phyloP scores from a whole-genome alignment of 2,113 vertebrate genomes.

The Madoqua kirkii region DNA sequence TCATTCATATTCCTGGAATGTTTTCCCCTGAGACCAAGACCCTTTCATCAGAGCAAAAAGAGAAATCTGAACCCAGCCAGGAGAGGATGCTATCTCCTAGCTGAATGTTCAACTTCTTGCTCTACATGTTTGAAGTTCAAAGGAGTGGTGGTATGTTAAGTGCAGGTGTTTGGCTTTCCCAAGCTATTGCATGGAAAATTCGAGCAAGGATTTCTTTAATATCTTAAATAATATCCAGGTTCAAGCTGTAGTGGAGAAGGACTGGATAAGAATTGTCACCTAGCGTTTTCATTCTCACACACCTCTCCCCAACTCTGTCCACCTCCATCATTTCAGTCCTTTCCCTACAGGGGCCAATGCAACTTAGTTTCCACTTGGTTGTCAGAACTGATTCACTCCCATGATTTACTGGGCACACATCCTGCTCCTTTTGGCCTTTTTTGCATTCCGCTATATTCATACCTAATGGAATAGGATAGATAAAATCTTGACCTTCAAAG shows the following conservation, averaged over 20 bases:
- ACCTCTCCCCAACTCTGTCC: not conserved
- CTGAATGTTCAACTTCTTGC: not conserved
- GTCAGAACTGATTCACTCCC: not conserved
- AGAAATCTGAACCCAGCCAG: not conserved
- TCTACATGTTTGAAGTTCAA: not conserved
- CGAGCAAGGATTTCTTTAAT: not conserved
- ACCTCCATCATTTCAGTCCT: not conserved
- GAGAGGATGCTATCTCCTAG: not conserved
- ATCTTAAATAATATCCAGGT: not conserved
- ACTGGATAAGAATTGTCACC: no score
- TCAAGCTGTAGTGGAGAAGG: not conserved
- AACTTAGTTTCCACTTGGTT: not conserved
- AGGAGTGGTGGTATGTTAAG: rapidly evolving
- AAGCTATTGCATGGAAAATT: not conserved
- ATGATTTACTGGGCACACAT: not conserved
- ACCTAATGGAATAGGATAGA: not conserved
- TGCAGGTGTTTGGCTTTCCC: not conserved
- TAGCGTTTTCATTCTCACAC: not conserved
- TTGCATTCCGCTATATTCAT: not conserved
- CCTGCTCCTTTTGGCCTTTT: rapidly evolving
- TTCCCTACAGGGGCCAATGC: not conserved
- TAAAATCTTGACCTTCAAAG: not conserved
- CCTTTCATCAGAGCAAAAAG: not conserved
- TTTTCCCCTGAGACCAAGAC: not conserved
- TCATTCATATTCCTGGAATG: not conserved